Percentiles rank a stretch among this genome's conserved stretches.
Conservation (phyloP, 2,113 vertebrate species). For the Ctenomys sociabilis region DNA sequence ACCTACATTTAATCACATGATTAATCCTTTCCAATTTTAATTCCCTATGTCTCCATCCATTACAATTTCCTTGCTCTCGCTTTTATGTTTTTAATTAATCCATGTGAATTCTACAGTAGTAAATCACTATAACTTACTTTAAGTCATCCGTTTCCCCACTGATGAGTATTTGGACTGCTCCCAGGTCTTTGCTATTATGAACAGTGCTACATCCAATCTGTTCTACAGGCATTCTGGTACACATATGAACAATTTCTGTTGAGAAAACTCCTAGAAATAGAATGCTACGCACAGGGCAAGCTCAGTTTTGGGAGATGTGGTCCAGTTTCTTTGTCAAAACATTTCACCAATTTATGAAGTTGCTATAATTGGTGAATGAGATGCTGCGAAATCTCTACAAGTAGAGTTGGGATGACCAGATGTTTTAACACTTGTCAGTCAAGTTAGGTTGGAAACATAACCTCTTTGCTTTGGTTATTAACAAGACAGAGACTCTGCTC, state of each 20-base stretch:
- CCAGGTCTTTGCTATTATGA: background rate
- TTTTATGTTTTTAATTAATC: background rate
- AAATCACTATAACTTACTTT: background rate
- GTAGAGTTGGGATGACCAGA: background rate
- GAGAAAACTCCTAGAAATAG: background rate
- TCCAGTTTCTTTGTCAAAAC: background rate
- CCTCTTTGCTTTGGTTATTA: background rate
- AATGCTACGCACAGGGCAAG: background rate
- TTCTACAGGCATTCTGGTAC: background rate
- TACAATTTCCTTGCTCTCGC: background rate
- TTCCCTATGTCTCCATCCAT: background rate
- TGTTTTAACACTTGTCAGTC: background rate
- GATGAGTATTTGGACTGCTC: background rate
- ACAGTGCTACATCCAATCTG: background rate
- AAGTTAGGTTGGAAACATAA: background rate
- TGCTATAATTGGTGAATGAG: background rate
- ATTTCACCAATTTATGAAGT: background rate
- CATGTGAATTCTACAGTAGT: background rate
- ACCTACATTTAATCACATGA: background rate
- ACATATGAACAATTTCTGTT: background rate
- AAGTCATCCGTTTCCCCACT: background rate
- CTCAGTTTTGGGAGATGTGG: background rate
- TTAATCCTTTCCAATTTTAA: background rate
- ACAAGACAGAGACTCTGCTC: background rate
- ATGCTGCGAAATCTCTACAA: background rate